Base-by-base conservation (phyloP, 2,888 invertebrate species). In the Hemicrepidius hirtus region DNA sequence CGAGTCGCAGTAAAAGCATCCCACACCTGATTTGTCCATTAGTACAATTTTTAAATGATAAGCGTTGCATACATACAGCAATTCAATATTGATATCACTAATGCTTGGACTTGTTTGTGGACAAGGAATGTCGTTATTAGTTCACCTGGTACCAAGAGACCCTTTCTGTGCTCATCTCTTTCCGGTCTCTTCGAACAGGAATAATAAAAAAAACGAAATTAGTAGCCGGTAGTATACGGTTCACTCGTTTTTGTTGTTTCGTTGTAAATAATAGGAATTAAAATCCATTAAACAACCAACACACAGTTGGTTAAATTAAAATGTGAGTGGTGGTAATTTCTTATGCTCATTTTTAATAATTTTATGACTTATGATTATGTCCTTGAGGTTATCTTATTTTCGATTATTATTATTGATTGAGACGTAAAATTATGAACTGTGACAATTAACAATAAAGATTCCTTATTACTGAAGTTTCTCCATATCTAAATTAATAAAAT, bases 71-170 rank as follows among this genome's bases (percentile, higher is more conserved):
- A n/a, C 44, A 64, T 44, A 62, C 57, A 68, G 68, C 74, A 71
- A 74, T 68, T 74, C 57, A 72, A 69, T 32, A 32, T 57, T 73
- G 75, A 75, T 75, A 75, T 69, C 69, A 59, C 69, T 75, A 75
- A 75, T 75, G 73, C 73, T 55, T 28, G 59, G 55, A 49, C 63
- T 63, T 60, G 68, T 60, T 64, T 32, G 64, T 60, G 53, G 28
- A 62, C 24, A 18, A 37, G 73, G 73, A 73, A 74, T 74, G 74
- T 49, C 37, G 74, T 68, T 74, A 70, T 74, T 73, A 73, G 18
- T 37, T 35, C 40, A 59, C 59, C 40, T 59, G 59, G 40, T 28
- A 28, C 6, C 28, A n/a, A 18, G 20, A 55, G 28, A 55, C 12
- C 55, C 24, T n/a, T 24, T 6, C 16, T 18, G 20, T 53, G 10